A percentile compares a stretch with the other conserved stretches of the same genome.
These are phyloP conservation scores for Sussaba pulchella DNA, from an alignment of 2,888 invertebrate genomes.

Conservation along the genomic window DNA sequence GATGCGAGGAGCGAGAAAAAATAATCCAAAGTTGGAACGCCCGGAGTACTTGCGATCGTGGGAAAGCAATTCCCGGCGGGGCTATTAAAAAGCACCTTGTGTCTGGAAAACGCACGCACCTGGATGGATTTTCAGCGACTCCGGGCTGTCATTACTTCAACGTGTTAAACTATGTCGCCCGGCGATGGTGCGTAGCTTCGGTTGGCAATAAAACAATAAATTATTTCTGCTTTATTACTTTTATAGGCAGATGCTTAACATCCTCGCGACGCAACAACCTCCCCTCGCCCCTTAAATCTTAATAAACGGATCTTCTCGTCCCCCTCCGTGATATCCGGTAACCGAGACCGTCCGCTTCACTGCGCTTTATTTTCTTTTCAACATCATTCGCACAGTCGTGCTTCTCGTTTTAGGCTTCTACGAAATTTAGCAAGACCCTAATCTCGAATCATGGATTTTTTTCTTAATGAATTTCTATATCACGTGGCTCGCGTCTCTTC, in stretches of 20 bases:
- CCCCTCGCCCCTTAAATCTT: not conserved
- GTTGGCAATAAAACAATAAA: too few species aligned
- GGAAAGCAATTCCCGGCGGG: constrained; percentile 45
- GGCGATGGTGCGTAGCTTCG: too few species aligned
- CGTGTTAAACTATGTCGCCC: constrained; percentile 63
- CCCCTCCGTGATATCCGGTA: not conserved
- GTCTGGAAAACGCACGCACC: not conserved
- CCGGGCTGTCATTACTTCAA: constrained; percentile 55
- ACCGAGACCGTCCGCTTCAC: constrained; percentile 1
- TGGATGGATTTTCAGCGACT: not conserved
- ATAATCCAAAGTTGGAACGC: constrained; percentile 15
- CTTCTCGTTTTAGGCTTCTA: constrained; percentile 28
- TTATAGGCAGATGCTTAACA: constrained; percentile 66
- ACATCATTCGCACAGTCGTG: not conserved
- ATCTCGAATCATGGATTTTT: constrained; percentile 64
- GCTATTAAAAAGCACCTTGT: constrained; percentile 1
- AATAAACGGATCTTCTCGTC: not conserved
- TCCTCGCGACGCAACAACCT: too few species aligned
- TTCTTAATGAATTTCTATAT: constrained; percentile 59
- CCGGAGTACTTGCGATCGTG: constrained; percentile 40
- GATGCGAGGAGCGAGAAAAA: too few species aligned
- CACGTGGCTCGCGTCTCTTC: not conserved
- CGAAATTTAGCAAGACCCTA: constrained; percentile 47
- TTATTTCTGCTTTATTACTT: constrained; percentile 59
- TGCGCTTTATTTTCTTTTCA: constrained; percentile 4